These are phyloP conservation scores for Choristoneura rosaceana DNA, from an alignment of 2,888 invertebrate genomes.

Conservation along the genomic window DNA sequence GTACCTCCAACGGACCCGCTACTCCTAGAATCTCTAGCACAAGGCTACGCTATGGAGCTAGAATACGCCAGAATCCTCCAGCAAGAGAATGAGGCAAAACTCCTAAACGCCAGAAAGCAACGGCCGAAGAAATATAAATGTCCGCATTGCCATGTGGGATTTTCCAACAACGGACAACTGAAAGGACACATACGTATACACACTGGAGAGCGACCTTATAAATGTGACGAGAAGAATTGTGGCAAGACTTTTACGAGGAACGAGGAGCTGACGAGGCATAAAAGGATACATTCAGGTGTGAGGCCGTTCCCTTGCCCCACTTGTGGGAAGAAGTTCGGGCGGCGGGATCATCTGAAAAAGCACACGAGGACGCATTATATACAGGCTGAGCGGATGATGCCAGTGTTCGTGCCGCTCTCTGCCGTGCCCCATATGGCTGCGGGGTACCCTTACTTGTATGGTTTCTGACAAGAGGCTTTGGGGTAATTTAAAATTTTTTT, in stretches of 20 bases:
- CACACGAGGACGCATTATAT: slow-evolving; percentile 94
- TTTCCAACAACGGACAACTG: slow-evolving; percentile 97
- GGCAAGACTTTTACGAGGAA: slow-evolving; percentile 96
- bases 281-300: slow-evolving; percentile 94
- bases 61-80: slow-evolving; percentile 89
- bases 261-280: slow-evolving; percentile 96
- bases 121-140: slow-evolving; percentile 97
- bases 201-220: slow-evolving; percentile 95
- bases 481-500: not conserved
- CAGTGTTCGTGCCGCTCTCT: slow-evolving; percentile 86
- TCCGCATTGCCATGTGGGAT: slow-evolving; percentile 94
- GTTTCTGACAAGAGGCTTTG: slow-evolving; percentile 69
- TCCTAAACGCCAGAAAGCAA: slow-evolving; percentile 89
- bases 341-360: slow-evolving; percentile 97
- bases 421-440: slow-evolving; percentile 72
- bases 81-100: slow-evolving; percentile 89
- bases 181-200: slow-evolving; percentile 97
- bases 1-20: slow-evolving; percentile 78
- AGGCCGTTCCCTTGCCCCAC: slow-evolving; percentile 94
- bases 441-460: slow-evolving; percentile 83
- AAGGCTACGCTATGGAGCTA: slow-evolving; percentile 87
- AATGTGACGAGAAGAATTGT: slow-evolving; percentile 93
- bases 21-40: slow-evolving; percentile 79
- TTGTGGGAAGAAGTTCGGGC: slow-evolving; percentile 96
- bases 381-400: slow-evolving; percentile 86